Base-by-base conservation (phyloP, 2,797 vertebrate species). In the Pogonophryne albipinna region DNA sequence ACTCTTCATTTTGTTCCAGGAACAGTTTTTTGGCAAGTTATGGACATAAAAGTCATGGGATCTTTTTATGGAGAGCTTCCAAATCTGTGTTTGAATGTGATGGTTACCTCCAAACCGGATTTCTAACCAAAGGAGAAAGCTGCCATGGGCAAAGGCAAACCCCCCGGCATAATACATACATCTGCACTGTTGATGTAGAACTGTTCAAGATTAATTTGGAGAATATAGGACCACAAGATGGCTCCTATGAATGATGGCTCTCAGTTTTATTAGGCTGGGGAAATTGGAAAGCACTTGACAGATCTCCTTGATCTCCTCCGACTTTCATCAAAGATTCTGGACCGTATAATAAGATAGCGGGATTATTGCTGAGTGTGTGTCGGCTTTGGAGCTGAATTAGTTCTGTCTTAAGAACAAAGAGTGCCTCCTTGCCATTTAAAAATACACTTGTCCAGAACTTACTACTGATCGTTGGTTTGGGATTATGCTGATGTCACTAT, bases 231-330 rank as follows among this genome's bases (percentile, higher is more conserved):
- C 79, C 76, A 89, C 66, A 41, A 90, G 79, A 81, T 68, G 60
- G 68, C 78, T 83, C 68, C 87, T 93, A 91, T 92, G 90, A 95
- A 94, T 90, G 91, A 88, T 80, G 78, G 82, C 89, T 93, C 81
- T 90, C 89, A 87, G 86, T 91, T 92, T 88, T 91, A 95, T 94
- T 93, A 92, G 91, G 89, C 90, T 86, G 92, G 87, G 93, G 89
- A 94, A 94, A 95, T 92, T 93, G 93, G 91, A 94, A 94, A 91
- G 91, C 91, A 89, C 93, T 94, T 93, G 93, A 93, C 92, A 92
- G 92, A 92, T 93, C 85, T 93, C 88, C 93, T 95, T 95, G 93
- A 95, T 95, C 94, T 95, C 91, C 76, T 85, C 89, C 91, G 94
- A 94, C 92, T 94, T 95, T 94, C 92, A 95, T 95, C 94, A 95